Evolutionary conservation across 2,888 invertebrate species (phyloP).

Genomic region (Rotaria sp.): DNA sequence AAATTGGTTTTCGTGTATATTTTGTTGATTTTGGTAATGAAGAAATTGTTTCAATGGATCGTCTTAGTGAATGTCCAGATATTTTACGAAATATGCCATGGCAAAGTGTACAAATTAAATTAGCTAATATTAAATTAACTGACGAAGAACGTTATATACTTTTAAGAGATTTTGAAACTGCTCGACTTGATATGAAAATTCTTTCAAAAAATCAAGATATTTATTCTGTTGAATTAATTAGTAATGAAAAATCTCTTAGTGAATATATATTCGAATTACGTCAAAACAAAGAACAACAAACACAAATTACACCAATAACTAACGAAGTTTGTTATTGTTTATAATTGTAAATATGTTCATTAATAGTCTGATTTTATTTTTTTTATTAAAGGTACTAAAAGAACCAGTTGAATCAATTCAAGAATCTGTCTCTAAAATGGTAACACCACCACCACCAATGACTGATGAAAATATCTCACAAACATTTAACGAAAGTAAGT

Average conservation of each 20-base stretch:
- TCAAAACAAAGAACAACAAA: neutral
- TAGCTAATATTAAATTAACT: constrained; percentile 3
- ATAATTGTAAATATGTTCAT: neutral
- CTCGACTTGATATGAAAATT: neutral
- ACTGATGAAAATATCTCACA: neutral
- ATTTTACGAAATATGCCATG: neutral
- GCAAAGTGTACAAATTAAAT: neutral
- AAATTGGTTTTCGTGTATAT: neutral
- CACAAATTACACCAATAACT: neutral
- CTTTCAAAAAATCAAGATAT: neutral
- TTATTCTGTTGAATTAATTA: neutral
- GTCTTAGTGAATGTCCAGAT: constrained; percentile 7
- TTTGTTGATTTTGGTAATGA: constrained; percentile 27
- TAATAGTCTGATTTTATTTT: no score
- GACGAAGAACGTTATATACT: neutral
- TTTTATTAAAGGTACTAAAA: neutral
- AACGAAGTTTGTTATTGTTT: neutral
- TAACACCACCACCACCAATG: neutral
- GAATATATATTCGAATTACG: neutral
- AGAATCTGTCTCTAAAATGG: neutral
- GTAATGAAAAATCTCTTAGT: neutral
- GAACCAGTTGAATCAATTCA: neutral
- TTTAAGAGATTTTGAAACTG: neutral
- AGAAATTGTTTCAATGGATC: neutral
- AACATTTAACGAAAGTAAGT: neutral